Conservation (phyloP, 1,140 invertebrate genomes). For the Cylas formicarius region DNA sequence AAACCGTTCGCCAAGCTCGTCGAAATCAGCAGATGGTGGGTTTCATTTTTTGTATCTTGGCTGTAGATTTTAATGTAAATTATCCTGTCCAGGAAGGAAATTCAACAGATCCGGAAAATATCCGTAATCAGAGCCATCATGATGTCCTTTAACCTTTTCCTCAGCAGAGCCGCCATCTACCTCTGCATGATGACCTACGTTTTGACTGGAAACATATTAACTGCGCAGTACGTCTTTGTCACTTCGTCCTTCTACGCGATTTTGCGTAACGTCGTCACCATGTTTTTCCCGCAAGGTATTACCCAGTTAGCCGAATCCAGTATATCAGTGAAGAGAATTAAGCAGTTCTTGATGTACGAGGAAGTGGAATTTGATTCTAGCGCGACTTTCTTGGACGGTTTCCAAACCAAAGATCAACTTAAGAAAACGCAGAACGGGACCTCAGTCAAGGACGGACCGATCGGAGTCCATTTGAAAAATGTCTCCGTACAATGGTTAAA, state of each 20-base stretch:
- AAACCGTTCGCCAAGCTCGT: slow-evolving; percentile 46
- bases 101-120: slow-evolving; percentile 29
- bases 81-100: slow-evolving; percentile 32
- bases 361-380: slow-evolving; percentile 23
- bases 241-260: slow-evolving; percentile 66
- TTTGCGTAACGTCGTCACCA: slow-evolving; percentile 60
- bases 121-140: slow-evolving; percentile 61
- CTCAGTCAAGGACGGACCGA: slow-evolving; percentile 17
- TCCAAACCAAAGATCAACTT: slow-evolving; percentile 6
- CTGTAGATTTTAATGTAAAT: background rate
- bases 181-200: slow-evolving; percentile 68
- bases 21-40: slow-evolving; percentile 36
- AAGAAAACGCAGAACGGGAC: background rate
- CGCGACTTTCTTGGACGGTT: slow-evolving; percentile 9
- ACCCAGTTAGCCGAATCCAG: slow-evolving; percentile 53
- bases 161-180: slow-evolving; percentile 68
- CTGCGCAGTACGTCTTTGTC: slow-evolving; percentile 68
- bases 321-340: slow-evolving; percentile 59
- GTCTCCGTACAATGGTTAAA: slow-evolving; percentile 54
- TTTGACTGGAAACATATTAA: slow-evolving; percentile 56
- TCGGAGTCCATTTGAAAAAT: slow-evolving; percentile 41
- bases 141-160: slow-evolving; percentile 63
- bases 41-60: background rate
- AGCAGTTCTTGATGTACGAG: slow-evolving; percentile 47
- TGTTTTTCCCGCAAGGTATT: slow-evolving; percentile 60